Conservation (phyloP, 2,797 vertebrate genomes). For the Glossophaga mutica region DNA sequence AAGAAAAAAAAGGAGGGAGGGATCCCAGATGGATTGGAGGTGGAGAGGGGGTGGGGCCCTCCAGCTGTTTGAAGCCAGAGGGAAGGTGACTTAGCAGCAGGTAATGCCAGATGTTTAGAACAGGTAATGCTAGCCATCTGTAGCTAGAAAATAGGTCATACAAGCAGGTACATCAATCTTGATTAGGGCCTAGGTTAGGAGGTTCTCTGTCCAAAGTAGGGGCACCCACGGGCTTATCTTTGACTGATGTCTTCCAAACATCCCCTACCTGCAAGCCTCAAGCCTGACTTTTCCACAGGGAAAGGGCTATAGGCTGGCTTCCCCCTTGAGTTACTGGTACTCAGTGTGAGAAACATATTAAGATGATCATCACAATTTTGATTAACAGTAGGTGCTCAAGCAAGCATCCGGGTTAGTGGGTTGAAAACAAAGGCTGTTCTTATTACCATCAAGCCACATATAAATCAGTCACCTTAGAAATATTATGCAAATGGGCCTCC, state of each 20-base stretch:
- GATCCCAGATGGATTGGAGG: not conserved
- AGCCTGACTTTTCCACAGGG: not conserved
- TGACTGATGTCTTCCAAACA: not conserved
- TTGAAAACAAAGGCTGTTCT: not conserved
- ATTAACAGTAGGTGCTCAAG: not conserved
- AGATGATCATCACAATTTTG: not conserved
- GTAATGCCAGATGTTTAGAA: conserved; percentile 55
- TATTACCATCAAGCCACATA: not conserved
- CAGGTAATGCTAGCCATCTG: conserved; percentile 39
- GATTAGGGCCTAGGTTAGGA: not conserved
- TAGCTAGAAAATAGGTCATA: conserved; percentile 51
- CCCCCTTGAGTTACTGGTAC: not conserved
- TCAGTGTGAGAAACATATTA: not conserved
- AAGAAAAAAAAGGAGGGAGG: conserved; percentile 30
- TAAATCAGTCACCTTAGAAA: not conserved
- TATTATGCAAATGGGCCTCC: not conserved
- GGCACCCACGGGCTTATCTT: not conserved
- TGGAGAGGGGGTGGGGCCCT: conserved; percentile 15
- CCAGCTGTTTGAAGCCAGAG: conserved; percentile 50
- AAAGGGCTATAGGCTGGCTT: not conserved
- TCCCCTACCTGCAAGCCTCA: not conserved
- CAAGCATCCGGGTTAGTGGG: not conserved
- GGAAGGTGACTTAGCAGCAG: conserved; percentile 50
- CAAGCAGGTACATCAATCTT: not conserved
- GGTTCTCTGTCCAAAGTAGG: conserved; percentile 13